Evolutionary conservation across 1,140 invertebrate genomes (phyloP).

Genomic region (Heliconius hewitsoni): DNA sequence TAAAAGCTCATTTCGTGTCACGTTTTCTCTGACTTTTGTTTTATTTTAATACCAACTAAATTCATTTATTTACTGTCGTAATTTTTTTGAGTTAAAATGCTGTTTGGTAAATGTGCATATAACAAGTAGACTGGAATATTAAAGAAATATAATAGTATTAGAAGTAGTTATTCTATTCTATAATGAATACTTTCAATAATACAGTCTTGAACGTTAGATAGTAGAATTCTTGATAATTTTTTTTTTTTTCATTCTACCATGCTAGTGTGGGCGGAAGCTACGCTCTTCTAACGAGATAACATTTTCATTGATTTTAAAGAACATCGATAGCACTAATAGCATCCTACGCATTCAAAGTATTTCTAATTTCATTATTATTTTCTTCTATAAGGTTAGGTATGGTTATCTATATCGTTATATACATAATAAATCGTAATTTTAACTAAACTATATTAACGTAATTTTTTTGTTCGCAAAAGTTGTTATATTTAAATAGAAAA

Average conservation of each 20-base stretch:
- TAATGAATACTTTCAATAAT: not conserved
- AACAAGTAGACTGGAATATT: not conserved
- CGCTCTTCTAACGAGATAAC: conserved; percentile 15
- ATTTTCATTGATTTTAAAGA: conserved; percentile 10
- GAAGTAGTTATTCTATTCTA: not conserved
- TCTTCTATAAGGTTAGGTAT: no score
- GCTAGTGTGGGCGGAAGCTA: conserved; percentile 16
- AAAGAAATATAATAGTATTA: not conserved
- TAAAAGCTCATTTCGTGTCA: conserved; percentile 11
- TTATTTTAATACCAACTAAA: not conserved
- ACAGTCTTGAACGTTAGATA: not conserved
- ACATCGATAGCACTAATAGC: conserved; percentile 10
- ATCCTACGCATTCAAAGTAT: conserved; percentile 6
- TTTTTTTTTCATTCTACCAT: not conserved
- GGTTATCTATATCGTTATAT: no score
- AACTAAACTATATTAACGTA: no score
- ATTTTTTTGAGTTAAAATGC: no score
- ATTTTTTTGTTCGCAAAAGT: no score
- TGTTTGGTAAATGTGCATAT: no score
- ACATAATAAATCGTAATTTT: no score
- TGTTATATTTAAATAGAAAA: no score
- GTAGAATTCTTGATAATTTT: not conserved
- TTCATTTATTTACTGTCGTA: not conserved
- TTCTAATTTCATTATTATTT: conserved; percentile 6
- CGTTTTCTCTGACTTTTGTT: not conserved